phyloP scores from a whole-genome alignment of 1,140 invertebrate species.

The Atta colombica region DNA sequence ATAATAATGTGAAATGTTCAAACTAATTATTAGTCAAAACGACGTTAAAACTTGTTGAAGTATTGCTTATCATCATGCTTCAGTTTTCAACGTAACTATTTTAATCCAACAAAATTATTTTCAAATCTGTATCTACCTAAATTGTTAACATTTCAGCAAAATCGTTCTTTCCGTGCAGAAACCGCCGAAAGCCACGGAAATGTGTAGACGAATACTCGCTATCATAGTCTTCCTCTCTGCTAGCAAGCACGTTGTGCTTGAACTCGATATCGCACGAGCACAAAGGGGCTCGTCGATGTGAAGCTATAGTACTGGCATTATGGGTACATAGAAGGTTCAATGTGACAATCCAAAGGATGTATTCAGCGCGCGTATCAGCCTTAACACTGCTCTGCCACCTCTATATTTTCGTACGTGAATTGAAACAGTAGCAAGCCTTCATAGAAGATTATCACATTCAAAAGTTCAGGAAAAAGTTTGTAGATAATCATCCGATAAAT shows the following conservation, averaged over 20 bases:
- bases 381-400: conserved; percentile 26
- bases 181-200: conserved; percentile 10
- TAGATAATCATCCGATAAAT: background rate
- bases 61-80: too few species aligned
- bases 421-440: conserved; percentile 29
- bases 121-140: too few species aligned
- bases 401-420: conserved; percentile 45
- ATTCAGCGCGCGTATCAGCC: conserved; percentile 53
- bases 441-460: conserved; percentile 27
- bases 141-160: too few species aligned
- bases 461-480: background rate
- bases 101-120: too few species aligned
- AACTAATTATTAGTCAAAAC: too few species aligned
- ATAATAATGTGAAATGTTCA: too few species aligned
- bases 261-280: conserved; percentile 43
- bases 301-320: conserved; percentile 50
- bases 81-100: too few species aligned
- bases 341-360: conserved; percentile 58
- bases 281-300: conserved; percentile 50
- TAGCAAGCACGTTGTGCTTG: conserved; percentile 54
- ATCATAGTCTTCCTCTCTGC: conserved; percentile 41
- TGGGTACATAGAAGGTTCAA: conserved; percentile 48
- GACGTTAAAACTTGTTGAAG: too few species aligned
- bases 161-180: background rate
- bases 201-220: conserved; percentile 45